Evolutionary conservation across 2,113 vertebrate genomes (phyloP).

Genomic region (Trogon surrucura): DNA sequence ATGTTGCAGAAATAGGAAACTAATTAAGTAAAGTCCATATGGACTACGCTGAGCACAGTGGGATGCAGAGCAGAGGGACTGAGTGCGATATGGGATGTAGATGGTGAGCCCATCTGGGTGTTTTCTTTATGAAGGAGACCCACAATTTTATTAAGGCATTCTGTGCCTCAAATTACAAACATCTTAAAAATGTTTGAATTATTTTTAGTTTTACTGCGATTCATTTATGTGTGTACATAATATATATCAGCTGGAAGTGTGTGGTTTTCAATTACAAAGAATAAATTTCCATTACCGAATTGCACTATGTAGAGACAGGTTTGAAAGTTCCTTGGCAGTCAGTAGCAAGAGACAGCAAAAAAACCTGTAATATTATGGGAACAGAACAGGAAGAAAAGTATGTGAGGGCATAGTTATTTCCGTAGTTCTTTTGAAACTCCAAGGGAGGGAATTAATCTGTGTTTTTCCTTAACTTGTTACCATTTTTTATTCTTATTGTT

Average conservation of each 20-base stretch:
- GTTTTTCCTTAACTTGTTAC: background rate
- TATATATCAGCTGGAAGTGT: background rate
- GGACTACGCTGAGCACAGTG: background rate
- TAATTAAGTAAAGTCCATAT: constrained; percentile 39
- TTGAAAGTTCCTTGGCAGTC: background rate
- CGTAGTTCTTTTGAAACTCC: background rate
- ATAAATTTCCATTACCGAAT: background rate
- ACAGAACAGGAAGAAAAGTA: background rate
- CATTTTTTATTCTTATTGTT: background rate
- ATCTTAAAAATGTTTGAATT: background rate
- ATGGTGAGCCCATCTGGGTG: constrained; percentile 2
- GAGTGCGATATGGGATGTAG: constrained; percentile 11
- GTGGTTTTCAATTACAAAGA: background rate
- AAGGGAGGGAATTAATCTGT: background rate
- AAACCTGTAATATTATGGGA: background rate
- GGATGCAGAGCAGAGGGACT: background rate
- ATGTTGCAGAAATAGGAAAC: background rate
- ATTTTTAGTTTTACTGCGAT: constrained; percentile 12
- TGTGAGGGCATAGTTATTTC: background rate
- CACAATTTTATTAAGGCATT: background rate
- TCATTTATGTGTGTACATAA: background rate
- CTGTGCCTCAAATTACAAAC: constrained; percentile 5
- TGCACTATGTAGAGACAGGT: background rate
- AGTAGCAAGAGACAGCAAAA: background rate
- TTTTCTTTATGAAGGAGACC: background rate